These are phyloP conservation scores for Gallinago undulata DNA, from an alignment of 2,113 vertebrate species.

Conservation along the genomic window DNA sequence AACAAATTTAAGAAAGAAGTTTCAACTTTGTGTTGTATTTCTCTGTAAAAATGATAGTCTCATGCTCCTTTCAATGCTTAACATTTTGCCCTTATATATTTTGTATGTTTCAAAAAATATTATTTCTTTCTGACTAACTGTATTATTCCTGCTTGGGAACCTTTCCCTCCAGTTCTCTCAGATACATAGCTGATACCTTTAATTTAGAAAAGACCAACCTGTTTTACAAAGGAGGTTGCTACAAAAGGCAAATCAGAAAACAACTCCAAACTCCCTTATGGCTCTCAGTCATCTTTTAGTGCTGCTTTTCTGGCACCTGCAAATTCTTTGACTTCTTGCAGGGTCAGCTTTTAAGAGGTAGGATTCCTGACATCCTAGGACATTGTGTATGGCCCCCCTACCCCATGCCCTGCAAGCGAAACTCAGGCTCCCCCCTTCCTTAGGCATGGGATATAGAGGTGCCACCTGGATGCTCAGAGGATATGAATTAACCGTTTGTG, in stretches of 20 bases:
- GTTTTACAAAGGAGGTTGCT: background rate
- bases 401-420: background rate
- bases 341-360: background rate
- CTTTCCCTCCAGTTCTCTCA: background rate
- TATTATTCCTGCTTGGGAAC: background rate
- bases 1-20: background rate
- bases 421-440: background rate
- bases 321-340: background rate
- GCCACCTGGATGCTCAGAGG: background rate
- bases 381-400: fast-evolving
- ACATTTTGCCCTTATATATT: background rate
- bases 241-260: background rate
- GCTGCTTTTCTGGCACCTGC: background rate
- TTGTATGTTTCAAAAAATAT: background rate
- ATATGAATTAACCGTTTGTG: background rate
- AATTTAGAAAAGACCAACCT: background rate
- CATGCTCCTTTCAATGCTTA: background rate
- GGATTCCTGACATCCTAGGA: fast-evolving
- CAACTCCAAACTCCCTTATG: background rate
- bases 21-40: background rate
- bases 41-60: background rate
- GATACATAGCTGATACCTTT: background rate
- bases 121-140: background rate
- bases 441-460: background rate
- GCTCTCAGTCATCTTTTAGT: background rate